Evolutionary conservation across 1,140 invertebrate species (phyloP), one percentile per base, ranked within the genome.

Genomic region (Drosophila ananassae): DNA sequence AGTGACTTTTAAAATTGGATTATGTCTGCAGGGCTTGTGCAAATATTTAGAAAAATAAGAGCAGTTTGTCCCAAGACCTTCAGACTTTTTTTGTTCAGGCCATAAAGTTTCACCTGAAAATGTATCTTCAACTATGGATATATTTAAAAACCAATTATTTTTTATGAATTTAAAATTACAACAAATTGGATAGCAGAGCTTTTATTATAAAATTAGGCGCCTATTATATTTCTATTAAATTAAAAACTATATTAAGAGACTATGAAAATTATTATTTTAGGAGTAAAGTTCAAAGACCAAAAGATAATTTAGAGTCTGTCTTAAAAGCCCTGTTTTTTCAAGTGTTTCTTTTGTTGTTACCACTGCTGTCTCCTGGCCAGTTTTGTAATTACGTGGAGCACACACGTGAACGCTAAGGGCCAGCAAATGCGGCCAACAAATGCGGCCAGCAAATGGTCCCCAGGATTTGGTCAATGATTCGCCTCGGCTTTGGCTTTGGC

Each of bases 341-440:
- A 64, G 59, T 67, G 59, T 17, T 44, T 9, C 41, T 2, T 13
- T 21, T 7, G 9, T 30, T 24, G 10, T 6, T 21, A 22, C 28
- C 34, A 13, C 52, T 50, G 48, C 51, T 25, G 63, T 48, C 44
- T 69, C 32, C 46, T 56, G 71, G 71, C 53, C 58, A 73, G 57
- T 47, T 73, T 72, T 48, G 30, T 57, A 74, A 74, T 75, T 75
- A 75, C 53, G 53, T 46, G 21, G 47, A 47, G 66, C 47, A 72
- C 66, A 69, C 64, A 69, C 68, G 66, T 72, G 68, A 72, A 72
- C 67, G 55, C 67, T 69, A 57, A 69, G 66, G 66, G 66, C 66
- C 63, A 69, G 12, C 51, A 30, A 69, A 56, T 39, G 51, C 39
- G 50, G 63, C 34, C 28, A 59, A 13, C 34, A 47, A 47, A 47